Percentiles rank a stretch among this genome's conserved stretches.
Conservation (phyloP, 2,888 invertebrate species). For the Phorcus lineatus region DNA sequence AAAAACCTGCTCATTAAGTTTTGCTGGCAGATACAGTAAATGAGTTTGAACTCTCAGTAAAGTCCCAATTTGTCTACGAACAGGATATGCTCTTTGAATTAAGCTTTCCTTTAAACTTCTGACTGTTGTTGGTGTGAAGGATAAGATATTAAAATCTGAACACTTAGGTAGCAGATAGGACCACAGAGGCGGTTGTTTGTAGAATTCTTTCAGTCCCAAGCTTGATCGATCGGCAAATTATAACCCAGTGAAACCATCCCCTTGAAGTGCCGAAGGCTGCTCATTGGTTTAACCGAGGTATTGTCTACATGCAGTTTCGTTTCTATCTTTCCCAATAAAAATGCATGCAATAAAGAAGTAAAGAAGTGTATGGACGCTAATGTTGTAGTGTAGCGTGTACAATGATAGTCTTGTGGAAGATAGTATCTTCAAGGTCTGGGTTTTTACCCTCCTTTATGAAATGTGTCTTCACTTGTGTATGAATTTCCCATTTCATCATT, state of each 20-base stretch:
- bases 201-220: slow-evolving; percentile 6
- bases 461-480: not conserved
- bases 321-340: not conserved
- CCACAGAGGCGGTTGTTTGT: not conserved
- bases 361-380: not conserved
- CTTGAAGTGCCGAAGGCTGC: not conserved
- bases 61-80: no score
- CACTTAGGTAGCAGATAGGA: not conserved
- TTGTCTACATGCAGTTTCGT: not conserved
- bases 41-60: no score
- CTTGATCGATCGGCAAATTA: not conserved
- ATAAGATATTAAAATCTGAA: not conserved
- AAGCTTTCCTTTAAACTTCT: no score
- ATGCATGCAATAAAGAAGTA: not conserved
- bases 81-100: no score
- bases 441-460: not conserved
- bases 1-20: no score
- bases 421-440: not conserved
- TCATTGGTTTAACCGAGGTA: not conserved
- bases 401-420: not conserved
- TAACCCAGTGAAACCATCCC: not conserved
- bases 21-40: no score
- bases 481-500: not conserved
- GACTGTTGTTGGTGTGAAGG: no score
- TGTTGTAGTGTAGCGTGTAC: not conserved